Conservation (phyloP, 2,797 vertebrate genomes). For the Clamator glandarius region DNA sequence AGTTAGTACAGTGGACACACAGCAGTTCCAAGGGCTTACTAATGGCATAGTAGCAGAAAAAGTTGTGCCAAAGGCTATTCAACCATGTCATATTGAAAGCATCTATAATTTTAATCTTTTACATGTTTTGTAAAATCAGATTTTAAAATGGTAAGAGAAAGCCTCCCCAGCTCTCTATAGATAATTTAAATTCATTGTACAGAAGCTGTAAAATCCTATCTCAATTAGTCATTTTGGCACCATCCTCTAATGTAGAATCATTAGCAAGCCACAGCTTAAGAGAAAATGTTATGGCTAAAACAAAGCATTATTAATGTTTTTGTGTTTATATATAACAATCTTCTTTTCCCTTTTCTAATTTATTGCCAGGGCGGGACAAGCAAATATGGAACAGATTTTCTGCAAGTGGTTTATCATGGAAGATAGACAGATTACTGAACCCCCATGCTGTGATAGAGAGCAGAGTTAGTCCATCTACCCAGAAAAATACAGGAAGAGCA, state of each 20-base stretch:
- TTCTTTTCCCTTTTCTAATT: slow-evolving; percentile 13
- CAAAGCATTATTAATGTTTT: background rate
- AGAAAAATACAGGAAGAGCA: background rate
- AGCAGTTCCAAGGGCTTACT: background rate
- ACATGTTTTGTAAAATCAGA: background rate
- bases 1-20: background rate
- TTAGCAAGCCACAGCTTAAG: background rate
- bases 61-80: background rate
- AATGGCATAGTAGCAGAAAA: background rate
- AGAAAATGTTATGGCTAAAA: background rate
- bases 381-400: slow-evolving; percentile 28
- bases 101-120: background rate
- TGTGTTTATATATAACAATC: background rate
- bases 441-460: background rate
- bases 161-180: background rate
- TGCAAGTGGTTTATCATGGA: slow-evolving; percentile 3
- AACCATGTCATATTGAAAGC: background rate
- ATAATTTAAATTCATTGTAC: background rate
- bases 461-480: background rate
- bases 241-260: background rate
- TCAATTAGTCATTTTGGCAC: background rate
- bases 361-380: background rate
- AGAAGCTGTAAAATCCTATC: background rate
- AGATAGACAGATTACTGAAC: background rate
- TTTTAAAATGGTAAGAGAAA: background rate